Evolutionary conservation across 2,888 invertebrate species (phyloP), one percentile per base, ranked within the genome.

Genomic region (Leptopilina drosophilae): DNA sequence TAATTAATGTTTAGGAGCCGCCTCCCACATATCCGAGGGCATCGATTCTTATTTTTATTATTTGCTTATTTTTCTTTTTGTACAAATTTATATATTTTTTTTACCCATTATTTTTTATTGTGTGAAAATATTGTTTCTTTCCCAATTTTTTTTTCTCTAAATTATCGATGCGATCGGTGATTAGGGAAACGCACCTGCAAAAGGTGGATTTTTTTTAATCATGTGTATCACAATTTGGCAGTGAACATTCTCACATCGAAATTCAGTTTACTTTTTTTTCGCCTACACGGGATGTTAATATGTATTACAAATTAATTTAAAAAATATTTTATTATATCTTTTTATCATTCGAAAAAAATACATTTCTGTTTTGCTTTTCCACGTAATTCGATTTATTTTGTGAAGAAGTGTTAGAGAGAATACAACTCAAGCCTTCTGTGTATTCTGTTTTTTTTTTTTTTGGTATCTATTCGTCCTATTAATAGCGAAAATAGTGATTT

Each of bases 211-310:
- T 49, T 49, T 49, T 49, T 42, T 85, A 2, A 80, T 86, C 33
- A 80, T 86, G 85, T 87, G 87, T 91, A 91, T 91, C 91, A 91
- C 91, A 91, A 90, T 91, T 91, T 91, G 92, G 92, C 92, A 92
- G 92, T 92, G 92, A 91, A 91, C 83, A 85, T 88, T 86, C 82
- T 87, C 87, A 87, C 88, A 85, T 73, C 73, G 56, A 56, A 73
- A 73, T 73, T 73, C 56, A 56, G 53, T 73, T 73, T 56, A 73
- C 73, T 26, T 26, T 26, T 56, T 73, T 73, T 26, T 73, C 33
- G 26, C 49, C 56, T 73, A 73, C 73, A 56, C 49, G 73, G 56
- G 73, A 73, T 42, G 53, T 33, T 69, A 73, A 53, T 56, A 73
- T 53, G 49, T 78, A 80, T 82, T 84, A 85, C 79, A 81, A 81